Base-by-base conservation (phyloP, 2,113 vertebrate species). In the Shinisaurus crocodilurus region DNA sequence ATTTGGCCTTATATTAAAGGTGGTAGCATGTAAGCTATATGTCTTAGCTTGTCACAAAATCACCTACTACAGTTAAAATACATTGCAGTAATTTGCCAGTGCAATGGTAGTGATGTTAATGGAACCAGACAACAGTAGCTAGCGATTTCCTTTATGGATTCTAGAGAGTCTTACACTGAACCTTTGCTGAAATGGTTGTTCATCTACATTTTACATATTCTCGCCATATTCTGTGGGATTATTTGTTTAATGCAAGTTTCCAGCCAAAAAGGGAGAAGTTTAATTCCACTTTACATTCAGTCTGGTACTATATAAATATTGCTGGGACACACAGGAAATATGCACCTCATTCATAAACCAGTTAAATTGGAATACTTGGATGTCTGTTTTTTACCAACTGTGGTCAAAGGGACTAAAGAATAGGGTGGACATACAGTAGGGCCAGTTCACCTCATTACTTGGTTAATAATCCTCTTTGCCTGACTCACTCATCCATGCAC, bases 141-240 rank as follows among this genome's bases (percentile, higher is more conserved):
- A 94, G 93, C 88, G 91, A 93, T 95, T 96, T 95, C 91, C 93
- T 93, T 87, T 90, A 92, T 1, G 37, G 81, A 95, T 94, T 95
- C 93, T 95, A 94, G 94, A 93, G 91, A n/a, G n/a, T 89, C 90
- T 95, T 94, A 89, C 85, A 88, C 65, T 86, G 94, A 96, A 95
- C 95, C 95, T 96, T 96, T 96, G 91, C 92, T 95, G 94, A 94
- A 96, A 96, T 93, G 95, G 94, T 96, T 95, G 95, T 87, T 95
- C 92, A 92, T 95, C 93, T 92, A 91, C 93, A 90, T 89, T 76
- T 32, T 85, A 91, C 57, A 37, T 92, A 90, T 93, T 95, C 94
- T 85, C 95, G 92, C 93, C 91, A 95, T 93, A 94, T 12, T 93
- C 90, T 90, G 86, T 92, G 95, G 77, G 94, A 93, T 93, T 94